phyloP scores from a whole-genome alignment of 2,113 vertebrate genomes.

The Elgaria multicarinata region DNA sequence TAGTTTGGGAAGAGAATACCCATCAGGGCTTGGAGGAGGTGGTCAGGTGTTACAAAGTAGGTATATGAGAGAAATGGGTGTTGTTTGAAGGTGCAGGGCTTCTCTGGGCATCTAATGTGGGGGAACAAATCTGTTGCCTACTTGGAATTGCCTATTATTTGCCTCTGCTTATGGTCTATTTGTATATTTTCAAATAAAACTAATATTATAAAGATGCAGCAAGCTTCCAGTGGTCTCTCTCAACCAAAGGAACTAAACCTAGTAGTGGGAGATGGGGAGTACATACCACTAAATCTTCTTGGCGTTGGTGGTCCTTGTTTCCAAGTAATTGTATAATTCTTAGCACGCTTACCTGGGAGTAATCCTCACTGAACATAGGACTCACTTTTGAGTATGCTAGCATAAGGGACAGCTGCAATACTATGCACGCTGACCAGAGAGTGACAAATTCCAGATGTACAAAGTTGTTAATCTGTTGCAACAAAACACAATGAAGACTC shows the following conservation, averaged over 20 bases:
- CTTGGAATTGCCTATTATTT: background rate
- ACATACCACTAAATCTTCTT: too few species aligned
- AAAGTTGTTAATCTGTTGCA: too few species aligned
- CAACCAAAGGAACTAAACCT: background rate
- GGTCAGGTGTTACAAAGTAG: background rate
- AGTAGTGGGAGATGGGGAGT: too few species aligned
- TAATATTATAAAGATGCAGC: background rate
- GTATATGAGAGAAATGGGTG: background rate
- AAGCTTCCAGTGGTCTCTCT: background rate
- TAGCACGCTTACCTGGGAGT: too few species aligned
- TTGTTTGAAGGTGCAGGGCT: background rate
- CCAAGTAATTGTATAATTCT: too few species aligned
- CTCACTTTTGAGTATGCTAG: too few species aligned
- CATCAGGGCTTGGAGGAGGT: background rate
- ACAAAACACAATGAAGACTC: too few species aligned
- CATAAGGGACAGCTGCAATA: too few species aligned
- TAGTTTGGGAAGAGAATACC: background rate
- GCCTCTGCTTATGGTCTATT: background rate
- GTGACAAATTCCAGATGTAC: too few species aligned
- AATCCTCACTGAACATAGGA: too few species aligned
- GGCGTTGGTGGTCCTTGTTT: too few species aligned
- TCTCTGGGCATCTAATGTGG: background rate
- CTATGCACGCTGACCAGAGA: too few species aligned
- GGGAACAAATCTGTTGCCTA: background rate
- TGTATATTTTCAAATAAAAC: background rate